Percentiles rank a stretch among this genome's conserved stretches.
These are phyloP conservation scores for Tetanocera ferruginea DNA, from an alignment of 2,888 invertebrate genomes.

Conservation along the genomic window DNA sequence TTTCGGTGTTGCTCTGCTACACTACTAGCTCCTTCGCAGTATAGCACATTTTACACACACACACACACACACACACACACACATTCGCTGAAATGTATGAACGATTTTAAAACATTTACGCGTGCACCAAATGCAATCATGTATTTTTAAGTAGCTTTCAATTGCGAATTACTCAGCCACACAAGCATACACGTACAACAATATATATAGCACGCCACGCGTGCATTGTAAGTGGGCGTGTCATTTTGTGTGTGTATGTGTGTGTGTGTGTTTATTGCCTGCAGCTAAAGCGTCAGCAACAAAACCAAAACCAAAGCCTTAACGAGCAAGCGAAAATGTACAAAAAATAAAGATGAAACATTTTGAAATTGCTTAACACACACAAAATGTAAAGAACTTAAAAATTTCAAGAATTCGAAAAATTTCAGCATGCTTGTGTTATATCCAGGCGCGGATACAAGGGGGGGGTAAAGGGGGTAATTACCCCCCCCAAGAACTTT, in stretches of 20 bases:
- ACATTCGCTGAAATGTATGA: neutral
- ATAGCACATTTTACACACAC: neutral
- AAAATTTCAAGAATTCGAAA: too few species aligned
- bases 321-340: conserved; percentile 1
- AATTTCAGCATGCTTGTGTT: too few species aligned
- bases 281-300: too few species aligned
- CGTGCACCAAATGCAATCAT: neutral
- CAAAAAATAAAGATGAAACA: neutral
- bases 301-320: neutral
- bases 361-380: too few species aligned
- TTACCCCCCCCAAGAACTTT: too few species aligned
- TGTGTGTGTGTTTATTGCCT: too few species aligned
- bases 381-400: too few species aligned
- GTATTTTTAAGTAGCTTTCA: neutral
- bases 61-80: neutral
- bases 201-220: too few species aligned
- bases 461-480: too few species aligned
- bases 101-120: neutral
- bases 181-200: neutral
- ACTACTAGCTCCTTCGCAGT: neutral
- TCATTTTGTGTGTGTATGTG: too few species aligned
- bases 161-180: neutral
- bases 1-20: neutral
- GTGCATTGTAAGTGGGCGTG: too few species aligned
- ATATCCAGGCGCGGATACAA: too few species aligned